Conservation (phyloP, 2,113 vertebrate genomes). For the Dasyornis broadbenti region DNA sequence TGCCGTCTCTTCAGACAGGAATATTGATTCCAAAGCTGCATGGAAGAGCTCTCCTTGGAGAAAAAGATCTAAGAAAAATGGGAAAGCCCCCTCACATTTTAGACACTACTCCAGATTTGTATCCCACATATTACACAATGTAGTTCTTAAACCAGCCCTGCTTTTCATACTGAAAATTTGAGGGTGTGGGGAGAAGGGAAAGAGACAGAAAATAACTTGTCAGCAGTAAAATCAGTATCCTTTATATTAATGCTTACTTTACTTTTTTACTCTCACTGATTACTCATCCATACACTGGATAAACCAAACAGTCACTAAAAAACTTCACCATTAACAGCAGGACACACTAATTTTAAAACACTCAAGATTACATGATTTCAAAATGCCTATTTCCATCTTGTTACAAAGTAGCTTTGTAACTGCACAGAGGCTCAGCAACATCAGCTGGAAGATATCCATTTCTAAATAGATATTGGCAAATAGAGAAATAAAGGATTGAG, state of each 20-base stretch:
- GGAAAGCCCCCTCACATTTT: background rate
- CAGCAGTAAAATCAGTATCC: background rate
- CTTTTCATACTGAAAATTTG: background rate
- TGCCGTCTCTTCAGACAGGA: conserved; percentile 48
- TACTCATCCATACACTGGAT: background rate
- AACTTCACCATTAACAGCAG: background rate
- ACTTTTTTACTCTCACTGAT: background rate
- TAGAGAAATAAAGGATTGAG: background rate
- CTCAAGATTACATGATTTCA: background rate
- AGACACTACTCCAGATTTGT: background rate
- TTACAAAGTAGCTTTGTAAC: background rate
- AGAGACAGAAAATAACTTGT: background rate
- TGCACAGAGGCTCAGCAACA: background rate
- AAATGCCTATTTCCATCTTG: background rate
- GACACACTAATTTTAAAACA: background rate
- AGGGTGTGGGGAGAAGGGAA: background rate
- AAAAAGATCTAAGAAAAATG: conserved; percentile 80
- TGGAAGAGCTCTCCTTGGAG: conserved; percentile 87
- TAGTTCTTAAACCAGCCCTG: background rate
- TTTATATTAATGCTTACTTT: background rate
- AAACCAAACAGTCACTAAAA: background rate
- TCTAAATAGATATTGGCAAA: background rate
- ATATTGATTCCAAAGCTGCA: conserved; percentile 76
- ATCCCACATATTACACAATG: background rate
- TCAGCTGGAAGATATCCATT: background rate